A percentile compares a stretch with the other conserved stretches of the same genome.
phyloP scores from a whole-genome alignment of 2,888 invertebrate genomes.

The Theodoxus fluviatilis region DNA sequence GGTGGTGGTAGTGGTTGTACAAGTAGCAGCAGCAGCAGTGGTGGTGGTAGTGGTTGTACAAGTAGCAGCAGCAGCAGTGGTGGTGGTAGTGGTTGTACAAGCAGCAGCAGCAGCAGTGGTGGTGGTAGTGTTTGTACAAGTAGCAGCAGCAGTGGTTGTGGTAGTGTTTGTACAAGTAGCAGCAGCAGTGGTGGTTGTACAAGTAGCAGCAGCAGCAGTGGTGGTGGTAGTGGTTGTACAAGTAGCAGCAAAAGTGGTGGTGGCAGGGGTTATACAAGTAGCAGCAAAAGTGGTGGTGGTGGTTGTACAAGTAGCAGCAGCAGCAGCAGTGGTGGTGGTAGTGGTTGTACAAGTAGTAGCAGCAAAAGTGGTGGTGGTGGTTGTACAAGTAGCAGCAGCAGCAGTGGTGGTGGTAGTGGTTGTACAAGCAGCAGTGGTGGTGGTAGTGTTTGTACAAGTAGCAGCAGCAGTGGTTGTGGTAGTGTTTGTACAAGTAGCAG shows the following conservation, averaged over 20 bases:
- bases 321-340: constrained; percentile 11
- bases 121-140: neutral
- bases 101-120: constrained; percentile 7
- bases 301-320: constrained; percentile 19
- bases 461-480: neutral
- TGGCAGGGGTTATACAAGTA: constrained; percentile 7
- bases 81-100: neutral
- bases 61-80: constrained; percentile 23
- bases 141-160: constrained; percentile 15
- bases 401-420: constrained; percentile 20
- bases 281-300: constrained; percentile 20
- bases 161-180: constrained; percentile 11
- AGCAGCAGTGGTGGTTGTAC: constrained; percentile 9
- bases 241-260: constrained; percentile 20
- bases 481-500: neutral
- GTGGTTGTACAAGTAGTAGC: constrained; percentile 12
- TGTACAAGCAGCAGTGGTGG: constrained; percentile 13
- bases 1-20: too few relatives aligned
- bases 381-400: neutral
- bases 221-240: constrained; percentile 24
- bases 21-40: constrained; percentile 12
- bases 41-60: constrained; percentile 17
- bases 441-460: constrained; percentile 7
- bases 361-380: neutral
- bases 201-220: constrained; percentile 21